Evolutionary conservation across 2,797 vertebrate genomes (phyloP), one percentile per base, ranked within the genome.

Genomic region (Pempheris klunzingeri): DNA sequence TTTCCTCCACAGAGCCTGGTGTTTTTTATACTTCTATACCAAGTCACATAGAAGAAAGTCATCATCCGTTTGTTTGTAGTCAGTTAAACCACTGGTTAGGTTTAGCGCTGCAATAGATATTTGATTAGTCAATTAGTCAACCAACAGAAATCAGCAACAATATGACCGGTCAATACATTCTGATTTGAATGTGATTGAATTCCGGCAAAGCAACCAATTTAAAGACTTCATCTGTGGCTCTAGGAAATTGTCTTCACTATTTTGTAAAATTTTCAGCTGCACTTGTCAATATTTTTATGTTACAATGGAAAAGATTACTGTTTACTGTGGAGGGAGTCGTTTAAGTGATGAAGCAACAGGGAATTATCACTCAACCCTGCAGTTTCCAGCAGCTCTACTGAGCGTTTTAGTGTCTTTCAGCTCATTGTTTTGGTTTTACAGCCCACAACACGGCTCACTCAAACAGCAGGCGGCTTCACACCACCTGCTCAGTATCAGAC

Each of bases 381-480:
- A 39, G 20, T 34, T 60, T 30, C 53, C 24, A 34, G 28, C 41
- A 61, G 53, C n/a, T 17, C 8, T 2, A 54, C n/a, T 15, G 32
- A 34, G 15, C 1, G 0, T 36, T 49, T 11, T 15, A 58, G 15
- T 7, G 9, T 52, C 71, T 73, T 54, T 70, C 24, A 53, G 46
- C 38, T 73, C 28, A 14, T 41, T 52, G 54, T 65, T 73, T 55
- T 57, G 50, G 55, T 67, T 62, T 63, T 55, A 34, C 7, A 9
- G 9, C 20, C 18, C 26, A 9, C 32, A 47, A 0, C 17, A 43
- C 1, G 5, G 28, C 46, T 68, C 52, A 34, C 39, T 34, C 62
- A 32, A 57, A 55, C 34, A 49, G 30, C 30, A 26, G 6, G 15
- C 59, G 44, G 24, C 11, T 50, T 15, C 28, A 47, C 9, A 36